A percentile compares a stretch with the other conserved stretches of the same genome.
These are phyloP conservation scores for Himalopsyche anomala DNA, from an alignment of 2,888 invertebrate species.

Conservation along the genomic window DNA sequence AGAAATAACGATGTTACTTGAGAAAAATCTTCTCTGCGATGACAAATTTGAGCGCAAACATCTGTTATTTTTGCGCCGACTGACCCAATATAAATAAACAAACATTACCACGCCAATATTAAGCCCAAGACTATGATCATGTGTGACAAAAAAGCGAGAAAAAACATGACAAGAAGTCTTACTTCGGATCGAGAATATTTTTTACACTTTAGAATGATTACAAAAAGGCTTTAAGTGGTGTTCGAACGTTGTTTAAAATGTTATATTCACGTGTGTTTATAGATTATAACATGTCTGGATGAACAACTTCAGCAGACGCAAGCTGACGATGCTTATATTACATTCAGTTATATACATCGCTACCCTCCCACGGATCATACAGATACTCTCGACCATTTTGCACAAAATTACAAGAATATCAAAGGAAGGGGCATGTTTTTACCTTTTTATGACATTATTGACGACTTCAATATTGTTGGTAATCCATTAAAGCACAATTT, in stretches of 20 bases:
- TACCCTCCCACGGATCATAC: conserved; percentile 56
- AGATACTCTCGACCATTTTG: conserved; percentile 43
- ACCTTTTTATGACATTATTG: neutral
- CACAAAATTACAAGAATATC: neutral
- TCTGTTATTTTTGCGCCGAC: neutral
- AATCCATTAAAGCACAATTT: conserved; percentile 22
- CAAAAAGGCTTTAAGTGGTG: neutral
- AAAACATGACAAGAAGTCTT: conserved; percentile 23
- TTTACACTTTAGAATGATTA: neutral
- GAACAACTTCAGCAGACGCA: neutral
- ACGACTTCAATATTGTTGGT: neutral
- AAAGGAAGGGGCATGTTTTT: neutral
- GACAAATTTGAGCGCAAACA: neutral
- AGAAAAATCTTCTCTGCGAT: neutral
- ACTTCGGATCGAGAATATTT: neutral
- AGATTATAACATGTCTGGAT: neutral
- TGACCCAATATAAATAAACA: conserved; percentile 31
- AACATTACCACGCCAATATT: conserved; percentile 31
- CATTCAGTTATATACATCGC: conserved; percentile 44
- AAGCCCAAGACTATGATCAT: conserved; percentile 15
- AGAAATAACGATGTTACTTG: neutral
- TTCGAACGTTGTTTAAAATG: neutral
- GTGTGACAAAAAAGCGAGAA: conserved; percentile 28
- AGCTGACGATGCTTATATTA: conserved; percentile 29
- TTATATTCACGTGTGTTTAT: neutral